A percentile compares a stretch with the other conserved stretches of the same genome.
Evolutionary conservation across 2,113 vertebrate species (phyloP).

Genomic region (Panthera tigris): DNA sequence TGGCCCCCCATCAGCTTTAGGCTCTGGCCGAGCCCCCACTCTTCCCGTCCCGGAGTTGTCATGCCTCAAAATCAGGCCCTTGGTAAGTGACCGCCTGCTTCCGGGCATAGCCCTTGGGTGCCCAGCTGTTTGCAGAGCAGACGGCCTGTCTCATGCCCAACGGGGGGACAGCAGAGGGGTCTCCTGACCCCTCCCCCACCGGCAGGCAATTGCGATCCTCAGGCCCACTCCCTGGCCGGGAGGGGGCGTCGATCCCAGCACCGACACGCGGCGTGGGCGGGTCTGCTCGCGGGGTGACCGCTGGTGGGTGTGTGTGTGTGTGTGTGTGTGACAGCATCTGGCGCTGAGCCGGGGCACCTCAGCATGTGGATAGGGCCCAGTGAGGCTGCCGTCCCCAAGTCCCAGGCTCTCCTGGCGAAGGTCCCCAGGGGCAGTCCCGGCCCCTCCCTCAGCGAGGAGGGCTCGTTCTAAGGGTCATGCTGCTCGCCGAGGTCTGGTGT

Average conservation of each 20-base stretch:
- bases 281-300: fast-evolving
- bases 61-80: fast-evolving
- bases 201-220: fast-evolving
- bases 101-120: fast-evolving
- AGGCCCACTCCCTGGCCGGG: no score
- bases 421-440: not conserved
- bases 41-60: not conserved
- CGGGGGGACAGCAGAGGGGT: not conserved
- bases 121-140: not conserved
- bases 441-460: not conserved
- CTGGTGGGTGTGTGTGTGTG: not conserved
- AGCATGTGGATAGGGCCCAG: fast-evolving
- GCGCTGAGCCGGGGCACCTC: fast-evolving
- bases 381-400: fast-evolving
- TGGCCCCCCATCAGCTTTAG: fast-evolving
- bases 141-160: not conserved
- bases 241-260: not conserved
- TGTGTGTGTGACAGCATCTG: fast-evolving
- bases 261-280: fast-evolving
- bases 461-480: not conserved
- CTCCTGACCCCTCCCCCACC: not conserved
- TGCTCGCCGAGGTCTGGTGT: no score
- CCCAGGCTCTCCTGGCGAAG: not conserved
- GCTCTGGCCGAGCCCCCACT: not conserved
- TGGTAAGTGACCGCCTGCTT: fast-evolving